Conservation (phyloP, 2,113 vertebrate genomes). For the Rhea americana region DNA sequence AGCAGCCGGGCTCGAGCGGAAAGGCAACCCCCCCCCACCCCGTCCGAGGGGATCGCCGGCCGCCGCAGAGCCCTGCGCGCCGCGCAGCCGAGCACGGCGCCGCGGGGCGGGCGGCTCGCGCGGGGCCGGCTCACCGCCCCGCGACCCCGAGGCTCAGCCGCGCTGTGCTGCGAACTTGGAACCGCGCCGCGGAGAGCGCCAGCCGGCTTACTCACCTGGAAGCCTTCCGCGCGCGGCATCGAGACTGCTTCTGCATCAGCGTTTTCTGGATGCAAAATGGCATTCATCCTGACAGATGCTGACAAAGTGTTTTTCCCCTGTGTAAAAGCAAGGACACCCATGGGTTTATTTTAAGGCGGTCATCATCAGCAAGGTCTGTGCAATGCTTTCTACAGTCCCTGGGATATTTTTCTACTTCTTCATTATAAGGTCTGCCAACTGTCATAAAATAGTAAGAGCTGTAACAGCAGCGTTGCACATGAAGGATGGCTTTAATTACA, state of each 20-base stretch:
- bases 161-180: neutral
- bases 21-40: neutral
- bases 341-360: neutral
- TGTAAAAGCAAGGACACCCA: neutral
- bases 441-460: neutral
- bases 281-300: neutral
- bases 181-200: neutral
- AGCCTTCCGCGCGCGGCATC: rapidly evolving
- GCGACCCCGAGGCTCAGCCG: neutral
- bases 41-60: neutral
- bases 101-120: neutral
- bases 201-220: neutral
- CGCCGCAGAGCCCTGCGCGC: neutral
- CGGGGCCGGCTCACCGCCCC: neutral
- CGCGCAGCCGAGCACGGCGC: neutral
- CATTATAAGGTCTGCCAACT: neutral
- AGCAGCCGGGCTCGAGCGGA: slow-evolving; percentile 1
- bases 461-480: neutral
- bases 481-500: slow-evolving; percentile 23
- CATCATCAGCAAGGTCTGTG: neutral
- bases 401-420: neutral
- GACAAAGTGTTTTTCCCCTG: neutral
- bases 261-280: neutral
- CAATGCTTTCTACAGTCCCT: neutral
- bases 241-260: rapidly evolving